Conservation (phyloP, 1,140 invertebrate genomes). For the Caenorhabditis inopinata region DNA sequence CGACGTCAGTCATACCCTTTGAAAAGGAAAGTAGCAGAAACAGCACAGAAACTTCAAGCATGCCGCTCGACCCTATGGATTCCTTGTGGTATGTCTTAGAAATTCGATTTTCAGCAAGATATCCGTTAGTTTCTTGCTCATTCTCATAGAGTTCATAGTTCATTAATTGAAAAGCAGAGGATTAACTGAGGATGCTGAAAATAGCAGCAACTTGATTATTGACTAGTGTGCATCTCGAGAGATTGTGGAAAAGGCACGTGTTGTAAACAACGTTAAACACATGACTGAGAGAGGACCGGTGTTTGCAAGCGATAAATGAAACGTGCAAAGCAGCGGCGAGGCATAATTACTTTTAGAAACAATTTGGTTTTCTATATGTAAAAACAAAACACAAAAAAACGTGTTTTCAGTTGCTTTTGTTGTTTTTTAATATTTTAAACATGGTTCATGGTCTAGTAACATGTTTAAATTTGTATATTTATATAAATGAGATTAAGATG, state of each 20-base stretch:
- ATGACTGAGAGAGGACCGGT: neutral
- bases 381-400: too few species aligned
- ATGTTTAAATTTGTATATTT: too few species aligned
- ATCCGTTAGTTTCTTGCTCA: too few species aligned
- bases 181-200: neutral
- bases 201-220: neutral
- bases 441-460: too few species aligned
- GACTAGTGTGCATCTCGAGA: neutral
- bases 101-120: too few species aligned
- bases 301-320: neutral
- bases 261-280: constrained; percentile 22
- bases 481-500: too few species aligned
- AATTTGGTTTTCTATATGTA: too few species aligned
- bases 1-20: constrained; percentile 22
- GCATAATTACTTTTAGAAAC: neutral
- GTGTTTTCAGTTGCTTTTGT: too few species aligned
- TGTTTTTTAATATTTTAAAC: too few species aligned
- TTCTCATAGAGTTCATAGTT: too few species aligned
- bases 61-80: constrained; percentile 28
- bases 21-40: constrained; percentile 11
- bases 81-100: neutral
- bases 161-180: constrained; percentile 5
- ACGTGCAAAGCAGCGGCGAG: neutral
- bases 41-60: neutral
- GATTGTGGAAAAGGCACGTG: neutral